Evolutionary conservation across 2,888 invertebrate species (phyloP).

Genomic region (Acanthococcus lagerstroemiae): DNA sequence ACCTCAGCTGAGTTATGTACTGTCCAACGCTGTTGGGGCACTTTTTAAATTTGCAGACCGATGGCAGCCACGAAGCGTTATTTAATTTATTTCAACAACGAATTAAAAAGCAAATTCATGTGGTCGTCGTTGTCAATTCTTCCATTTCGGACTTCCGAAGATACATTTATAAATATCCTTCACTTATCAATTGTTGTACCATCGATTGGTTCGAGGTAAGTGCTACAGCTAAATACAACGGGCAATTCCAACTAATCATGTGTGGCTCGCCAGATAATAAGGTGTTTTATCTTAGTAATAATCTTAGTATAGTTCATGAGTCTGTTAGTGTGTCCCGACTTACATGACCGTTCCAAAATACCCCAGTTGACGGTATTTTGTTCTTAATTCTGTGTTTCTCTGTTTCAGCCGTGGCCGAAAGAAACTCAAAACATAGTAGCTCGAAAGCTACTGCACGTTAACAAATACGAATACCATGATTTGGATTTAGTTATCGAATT

Average conservation of each 20-base stretch:
- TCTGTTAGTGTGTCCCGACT: too few relatives aligned
- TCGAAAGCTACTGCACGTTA: slow-evolving; percentile 2
- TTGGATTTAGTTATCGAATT: slow-evolving; percentile 53
- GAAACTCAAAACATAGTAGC: background rate
- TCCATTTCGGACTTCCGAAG: slow-evolving; percentile 76
- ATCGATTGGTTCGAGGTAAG: slow-evolving; percentile 85
- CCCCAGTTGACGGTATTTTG: too few relatives aligned
- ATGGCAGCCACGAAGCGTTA: slow-evolving; percentile 79
- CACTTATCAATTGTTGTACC: slow-evolving; percentile 88
- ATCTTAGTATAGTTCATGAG: too few relatives aligned
- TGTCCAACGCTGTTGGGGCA: too few relatives aligned
- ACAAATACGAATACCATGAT: background rate
- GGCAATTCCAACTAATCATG: too few relatives aligned
- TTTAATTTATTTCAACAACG: slow-evolving; percentile 81
- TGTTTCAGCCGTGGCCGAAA: slow-evolving; percentile 68
- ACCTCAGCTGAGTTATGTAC: too few relatives aligned
- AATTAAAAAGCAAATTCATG: slow-evolving; percentile 80
- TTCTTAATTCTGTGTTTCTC: too few relatives aligned
- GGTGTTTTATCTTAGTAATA: too few relatives aligned
- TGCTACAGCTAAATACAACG: too few relatives aligned
- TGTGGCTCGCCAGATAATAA: too few relatives aligned
- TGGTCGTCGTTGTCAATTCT: slow-evolving; percentile 81
- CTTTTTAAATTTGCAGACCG: slow-evolving; percentile 50
- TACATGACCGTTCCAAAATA: too few relatives aligned
- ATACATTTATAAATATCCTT: slow-evolving; percentile 79